Base-by-base conservation (phyloP, 2,888 invertebrate genomes). In the Muscina levida region DNA sequence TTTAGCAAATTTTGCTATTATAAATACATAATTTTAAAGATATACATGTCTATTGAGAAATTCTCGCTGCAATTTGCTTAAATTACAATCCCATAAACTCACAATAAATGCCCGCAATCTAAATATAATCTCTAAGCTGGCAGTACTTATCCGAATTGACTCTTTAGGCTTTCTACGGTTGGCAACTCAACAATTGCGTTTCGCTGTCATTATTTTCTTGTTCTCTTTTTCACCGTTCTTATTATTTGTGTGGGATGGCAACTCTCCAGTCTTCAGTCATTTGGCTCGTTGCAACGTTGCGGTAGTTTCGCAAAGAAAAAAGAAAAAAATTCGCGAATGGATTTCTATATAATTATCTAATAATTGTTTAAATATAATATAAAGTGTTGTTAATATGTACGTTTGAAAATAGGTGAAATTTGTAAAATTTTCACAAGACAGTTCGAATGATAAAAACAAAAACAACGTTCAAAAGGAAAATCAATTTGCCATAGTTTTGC, bases 261-360 rank as follows among this genome's bases (percentile, higher is more conserved):
- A 22, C 78, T 70, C 73, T 56, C 10, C 19, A 19, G n/a, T 51
- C 2, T 71, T 70, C 70, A 82, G 77, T 80, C 75, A 76, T 77
- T 82, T 67, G 73, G 59, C 31, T 31, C 76, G 71, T 79, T 83
- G 76, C 82, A 79, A 78, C 83, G 84, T 83, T 83, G 82, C 79
- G 84, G 83, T 76, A 75, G 66, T 78, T 84, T 78, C 51, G 73
- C 77, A 79, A 68, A 82, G 74, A 74, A 74, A 79, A 74, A 73
- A 57, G 46, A 51, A 56, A 66, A 22, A 56, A 80, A 77, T 79
- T 82, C 81, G 74, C 65, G 74, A 82, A 71, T 31, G 31, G 78
- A 77, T 78, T 73, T 78, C 51, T 65, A 76, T 51, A 74, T 81
- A 82, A 65, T 82, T 72, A 72, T 65, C 77, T 82, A 79, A 77